Percentiles rank a stretch among this genome's conserved stretches.
phyloP scores from a whole-genome alignment of 2,113 vertebrate species.

The Sphyrna mokarran region DNA sequence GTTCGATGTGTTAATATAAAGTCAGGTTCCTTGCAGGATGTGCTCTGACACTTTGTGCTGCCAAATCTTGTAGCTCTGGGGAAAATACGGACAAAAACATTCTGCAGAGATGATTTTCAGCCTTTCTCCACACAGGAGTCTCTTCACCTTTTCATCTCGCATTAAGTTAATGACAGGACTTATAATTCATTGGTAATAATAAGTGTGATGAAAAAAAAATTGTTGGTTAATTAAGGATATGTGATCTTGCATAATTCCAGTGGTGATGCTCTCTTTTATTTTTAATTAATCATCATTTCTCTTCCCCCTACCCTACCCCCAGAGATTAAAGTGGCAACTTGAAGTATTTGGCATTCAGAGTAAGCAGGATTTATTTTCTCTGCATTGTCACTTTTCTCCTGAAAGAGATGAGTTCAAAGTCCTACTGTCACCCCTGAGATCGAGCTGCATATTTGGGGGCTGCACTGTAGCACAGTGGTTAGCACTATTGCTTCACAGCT shows the following conservation, averaged over 20 bases:
- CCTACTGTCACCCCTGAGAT: neutral
- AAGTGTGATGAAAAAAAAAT: neutral
- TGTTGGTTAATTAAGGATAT: neutral
- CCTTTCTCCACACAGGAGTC: neutral
- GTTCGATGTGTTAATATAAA: neutral
- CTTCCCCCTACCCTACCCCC: neutral
- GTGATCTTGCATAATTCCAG: neutral
- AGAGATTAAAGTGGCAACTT: neutral
- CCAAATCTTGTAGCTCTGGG: neutral
- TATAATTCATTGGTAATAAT: neutral
- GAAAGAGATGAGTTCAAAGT: neutral
- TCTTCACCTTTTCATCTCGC: neutral
- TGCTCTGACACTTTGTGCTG: neutral
- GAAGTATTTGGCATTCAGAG: neutral
- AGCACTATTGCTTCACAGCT: too few relatives aligned
- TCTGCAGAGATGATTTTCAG: neutral
- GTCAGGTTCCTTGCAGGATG: neutral
- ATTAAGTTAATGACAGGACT: neutral
- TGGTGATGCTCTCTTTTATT: neutral
- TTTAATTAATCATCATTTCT: neutral
- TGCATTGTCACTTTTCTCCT: neutral
- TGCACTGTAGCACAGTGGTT: too few relatives aligned
- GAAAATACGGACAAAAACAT: neutral
- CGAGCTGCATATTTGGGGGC: too few relatives aligned
- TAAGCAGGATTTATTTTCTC: neutral